Evolutionary conservation across 2,888 invertebrate genomes (phyloP), one percentile per base, ranked within the genome.

Genomic region (Dynastes hyllus): DNA sequence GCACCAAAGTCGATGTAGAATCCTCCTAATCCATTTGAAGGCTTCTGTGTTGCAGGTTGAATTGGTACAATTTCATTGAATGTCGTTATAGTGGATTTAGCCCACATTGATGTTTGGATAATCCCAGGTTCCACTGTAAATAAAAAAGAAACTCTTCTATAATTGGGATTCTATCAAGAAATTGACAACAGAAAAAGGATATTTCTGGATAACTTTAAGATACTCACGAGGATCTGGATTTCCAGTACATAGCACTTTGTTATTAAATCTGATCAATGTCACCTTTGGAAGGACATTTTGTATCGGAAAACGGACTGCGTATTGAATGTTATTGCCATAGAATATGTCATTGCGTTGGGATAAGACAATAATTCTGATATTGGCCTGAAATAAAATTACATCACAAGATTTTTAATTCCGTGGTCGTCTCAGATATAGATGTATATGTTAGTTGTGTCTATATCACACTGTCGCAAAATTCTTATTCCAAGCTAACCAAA

Each of bases 241-340:
- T 61, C 87, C 87, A 3, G 80, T 80, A 79, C 87, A 87, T n/a
- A 81, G 84, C 13, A 80, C 55, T 16, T 53, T 79, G 2, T 81
- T 81, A 65, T 87, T 87, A 79, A 83, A 86, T 22, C 77, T 80
- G n/a, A 87, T 84, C 58, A 82, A 81, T 5, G 87, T 87, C 27
- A 87, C 83, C 82, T 83, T 86, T 4, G 87, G 87, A 37, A 87
- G 78, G 0, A 83, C 71, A 63, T 85, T 80, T 63, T 83, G 83
- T 53, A 84, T 82, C 0, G 86, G 86, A 67, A 87, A 87, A 29
- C 80, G 81, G 29, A 81, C 71, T 16, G 53, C 32, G 50, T 77
- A 81, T 29, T 70, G 37, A 16, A 78, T 69, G 13, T 22, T 16
- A 11, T 63, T 73, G 9, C 78, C 79, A 65, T 70, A 63, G 50